Evolutionary conservation across 2,113 vertebrate species (phyloP).

Genomic region (Boulengerochromis microlepis): DNA sequence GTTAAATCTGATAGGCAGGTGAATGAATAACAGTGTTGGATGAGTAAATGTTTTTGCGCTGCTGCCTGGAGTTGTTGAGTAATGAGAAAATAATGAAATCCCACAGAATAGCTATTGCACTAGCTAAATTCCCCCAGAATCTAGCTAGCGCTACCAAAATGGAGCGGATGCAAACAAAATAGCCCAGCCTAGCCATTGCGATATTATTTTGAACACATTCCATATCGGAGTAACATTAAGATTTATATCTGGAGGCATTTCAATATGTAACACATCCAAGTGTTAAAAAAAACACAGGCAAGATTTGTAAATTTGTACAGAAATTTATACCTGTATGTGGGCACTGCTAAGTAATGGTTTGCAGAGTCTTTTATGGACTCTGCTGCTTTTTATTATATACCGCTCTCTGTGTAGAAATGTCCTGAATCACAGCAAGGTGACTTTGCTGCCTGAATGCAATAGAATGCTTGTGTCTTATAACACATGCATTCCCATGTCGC

Average conservation of each 20-base stretch:
- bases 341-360: not conserved
- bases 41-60: not conserved
- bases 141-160: not conserved
- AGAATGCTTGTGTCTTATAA: not conserved
- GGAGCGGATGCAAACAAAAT: not conserved
- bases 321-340: not conserved
- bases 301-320: not conserved
- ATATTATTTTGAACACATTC: not conserved
- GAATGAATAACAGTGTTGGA: not conserved
- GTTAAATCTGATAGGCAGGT: not conserved
- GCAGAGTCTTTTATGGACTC: not conserved
- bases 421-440: not conserved
- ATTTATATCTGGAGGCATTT: not conserved
- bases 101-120: not conserved
- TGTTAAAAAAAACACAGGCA: not conserved
- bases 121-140: not conserved
- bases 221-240: not conserved
- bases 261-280: not conserved
- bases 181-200: not conserved
- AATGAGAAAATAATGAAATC: not conserved
- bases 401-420: not conserved
- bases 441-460: not conserved
- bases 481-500: not conserved
- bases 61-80: not conserved
- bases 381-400: not conserved